Percentiles rank a stretch among this genome's conserved stretches.
These are phyloP conservation scores for Neomorphus geoffroyi DNA, from an alignment of 2,797 vertebrate species.

Conservation along the genomic window DNA sequence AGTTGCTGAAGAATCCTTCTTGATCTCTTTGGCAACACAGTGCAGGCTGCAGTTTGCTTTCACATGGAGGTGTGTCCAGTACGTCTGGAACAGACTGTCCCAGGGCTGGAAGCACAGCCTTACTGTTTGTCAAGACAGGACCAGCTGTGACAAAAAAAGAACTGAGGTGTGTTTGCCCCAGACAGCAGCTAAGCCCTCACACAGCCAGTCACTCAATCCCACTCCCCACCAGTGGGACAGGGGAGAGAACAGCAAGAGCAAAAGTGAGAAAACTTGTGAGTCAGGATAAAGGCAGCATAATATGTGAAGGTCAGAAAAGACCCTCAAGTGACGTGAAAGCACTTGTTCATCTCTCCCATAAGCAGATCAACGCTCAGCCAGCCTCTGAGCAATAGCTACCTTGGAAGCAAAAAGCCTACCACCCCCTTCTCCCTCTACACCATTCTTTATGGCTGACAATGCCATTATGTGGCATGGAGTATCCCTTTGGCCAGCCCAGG, in stretches of 20 bases:
- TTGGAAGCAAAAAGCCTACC: not conserved
- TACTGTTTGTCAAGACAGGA: not conserved
- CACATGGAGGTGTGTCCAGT: fast-evolving
- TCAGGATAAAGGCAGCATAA: not conserved
- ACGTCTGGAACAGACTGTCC: not conserved
- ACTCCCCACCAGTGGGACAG: not conserved
- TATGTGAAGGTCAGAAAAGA: not conserved
- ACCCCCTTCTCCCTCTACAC: not conserved
- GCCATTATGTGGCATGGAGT: not conserved
- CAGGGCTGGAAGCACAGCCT: not conserved
- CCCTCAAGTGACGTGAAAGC: not conserved
- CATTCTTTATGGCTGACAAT: not conserved
- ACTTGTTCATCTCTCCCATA: not conserved
- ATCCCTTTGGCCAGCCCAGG: not conserved
- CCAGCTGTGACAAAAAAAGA: not conserved
- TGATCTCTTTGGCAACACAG: too few species aligned
- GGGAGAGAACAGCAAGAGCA: not conserved
- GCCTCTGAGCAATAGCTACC: not conserved
- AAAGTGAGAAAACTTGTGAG: not conserved
- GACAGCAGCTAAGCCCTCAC: not conserved
- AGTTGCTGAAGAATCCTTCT: too few species aligned
- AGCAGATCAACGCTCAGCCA: not conserved
- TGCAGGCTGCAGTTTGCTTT: not conserved
- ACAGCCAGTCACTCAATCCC: not conserved
- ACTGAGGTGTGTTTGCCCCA: not conserved